A percentile compares a stretch with the other conserved stretches of the same genome.
Evolutionary conservation across 2,888 invertebrate genomes (phyloP).

Genomic region (Steinernema carpocapsae): DNA sequence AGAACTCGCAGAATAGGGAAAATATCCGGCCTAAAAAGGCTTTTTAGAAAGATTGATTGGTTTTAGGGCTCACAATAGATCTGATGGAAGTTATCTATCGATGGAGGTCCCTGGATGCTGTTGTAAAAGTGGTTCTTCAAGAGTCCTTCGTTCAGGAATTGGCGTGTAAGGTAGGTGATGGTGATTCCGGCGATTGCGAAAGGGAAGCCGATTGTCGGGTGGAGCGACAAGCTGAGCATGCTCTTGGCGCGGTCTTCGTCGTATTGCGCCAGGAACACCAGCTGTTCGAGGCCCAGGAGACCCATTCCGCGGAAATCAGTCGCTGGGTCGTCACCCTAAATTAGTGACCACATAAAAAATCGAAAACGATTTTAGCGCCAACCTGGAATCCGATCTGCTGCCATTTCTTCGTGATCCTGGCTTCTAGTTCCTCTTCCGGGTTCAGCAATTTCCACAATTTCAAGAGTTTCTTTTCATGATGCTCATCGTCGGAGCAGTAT

Average conservation of each 20-base stretch:
- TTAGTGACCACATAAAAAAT: slow-evolving; percentile 73
- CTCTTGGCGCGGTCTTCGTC: slow-evolving; percentile 45
- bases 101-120: slow-evolving; percentile 72
- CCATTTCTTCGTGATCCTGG: slow-evolving; percentile 88
- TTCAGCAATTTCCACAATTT: slow-evolving; percentile 81
- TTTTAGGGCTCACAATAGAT: slow-evolving; percentile 77
- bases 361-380: slow-evolving; percentile 11
- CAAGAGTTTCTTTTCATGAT: slow-evolving; percentile 50
- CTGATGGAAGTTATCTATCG: slow-evolving; percentile 80
- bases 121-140: slow-evolving; percentile 92
- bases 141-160: slow-evolving; percentile 80
- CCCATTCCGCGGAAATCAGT: slow-evolving; percentile 99
- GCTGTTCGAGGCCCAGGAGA: slow-evolving; percentile 86
- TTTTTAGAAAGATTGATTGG: slow-evolving; percentile 6
- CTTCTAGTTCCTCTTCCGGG: slow-evolving; percentile 78
- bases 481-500: slow-evolving; percentile 46
- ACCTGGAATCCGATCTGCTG: slow-evolving; percentile 84
- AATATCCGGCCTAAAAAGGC: slow-evolving; percentile 78
- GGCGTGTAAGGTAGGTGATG: slow-evolving; percentile 86
- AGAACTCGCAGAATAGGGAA: slow-evolving; percentile 90
- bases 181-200: slow-evolving; percentile 82
- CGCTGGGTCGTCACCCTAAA: slow-evolving; percentile 88
- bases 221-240: slow-evolving; percentile 50
- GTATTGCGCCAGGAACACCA: slow-evolving; percentile 74
- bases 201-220: slow-evolving; percentile 70